Evolutionary conservation across 2,113 vertebrate genomes (phyloP).

Genomic region (Leptobrachium ailaonicum): DNA sequence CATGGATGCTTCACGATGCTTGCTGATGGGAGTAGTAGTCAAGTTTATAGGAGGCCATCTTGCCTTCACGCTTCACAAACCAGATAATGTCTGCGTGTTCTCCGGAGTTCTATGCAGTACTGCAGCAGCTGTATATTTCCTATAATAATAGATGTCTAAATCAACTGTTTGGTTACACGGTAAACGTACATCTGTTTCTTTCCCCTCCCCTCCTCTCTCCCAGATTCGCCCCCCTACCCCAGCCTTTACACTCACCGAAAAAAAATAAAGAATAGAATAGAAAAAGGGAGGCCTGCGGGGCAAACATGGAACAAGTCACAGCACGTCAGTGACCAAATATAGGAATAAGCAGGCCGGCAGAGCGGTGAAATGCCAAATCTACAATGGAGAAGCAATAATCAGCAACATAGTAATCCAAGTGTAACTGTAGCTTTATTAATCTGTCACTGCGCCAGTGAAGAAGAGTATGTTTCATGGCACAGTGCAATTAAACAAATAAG

Average conservation of each 20-base stretch:
- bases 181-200: slow-evolving; percentile 33
- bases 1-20: too few species aligned
- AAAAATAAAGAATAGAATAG: not conserved
- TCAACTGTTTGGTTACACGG: slow-evolving; percentile 23
- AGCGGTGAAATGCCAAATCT: slow-evolving; percentile 6
- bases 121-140: slow-evolving; percentile 27
- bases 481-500: too few species aligned
- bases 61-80: too few species aligned
- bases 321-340: slow-evolving; percentile 37
- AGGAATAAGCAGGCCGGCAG: slow-evolving; percentile 7
- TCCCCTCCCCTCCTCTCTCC: not conserved
- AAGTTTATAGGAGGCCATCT: too few species aligned
- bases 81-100: too few species aligned
- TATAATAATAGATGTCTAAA: not conserved
- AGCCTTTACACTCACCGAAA: slow-evolving; percentile 12
- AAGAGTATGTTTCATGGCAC: not conserved
- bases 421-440: slow-evolving; percentile 2
- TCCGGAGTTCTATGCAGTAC: not conserved
- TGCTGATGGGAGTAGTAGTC: too few species aligned
- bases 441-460: not conserved
- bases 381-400: slow-evolving; percentile 5
- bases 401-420: slow-evolving; percentile 1
- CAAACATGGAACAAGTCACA: slow-evolving; percentile 31
- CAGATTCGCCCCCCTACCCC: slow-evolving; percentile 2
- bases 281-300: slow-evolving; percentile 5